These are phyloP conservation scores for Lutjanus campechanus DNA, from an alignment of 2,797 vertebrate species.

Conservation along the genomic window DNA sequence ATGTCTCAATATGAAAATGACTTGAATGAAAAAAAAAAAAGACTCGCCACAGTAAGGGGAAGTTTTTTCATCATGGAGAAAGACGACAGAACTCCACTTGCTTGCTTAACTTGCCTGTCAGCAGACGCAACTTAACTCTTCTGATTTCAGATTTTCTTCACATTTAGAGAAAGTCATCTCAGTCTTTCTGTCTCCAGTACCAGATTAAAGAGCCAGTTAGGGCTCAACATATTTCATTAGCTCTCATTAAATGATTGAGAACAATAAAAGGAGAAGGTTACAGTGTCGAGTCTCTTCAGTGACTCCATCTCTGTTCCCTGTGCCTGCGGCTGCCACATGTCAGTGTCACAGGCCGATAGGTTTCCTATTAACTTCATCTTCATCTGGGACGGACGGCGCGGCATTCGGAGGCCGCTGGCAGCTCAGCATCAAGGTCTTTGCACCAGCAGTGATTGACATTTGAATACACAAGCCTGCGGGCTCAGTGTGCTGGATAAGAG, in stretches of 20 bases:
- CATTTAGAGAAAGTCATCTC: not conserved
- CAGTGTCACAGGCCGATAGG: conserved; percentile 61
- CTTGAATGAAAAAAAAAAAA: too few species aligned
- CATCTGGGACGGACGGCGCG: conserved; percentile 37
- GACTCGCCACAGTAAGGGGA: too few species aligned
- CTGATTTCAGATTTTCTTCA: too few species aligned
- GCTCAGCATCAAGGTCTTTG: conserved; percentile 41
- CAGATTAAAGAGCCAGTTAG: not conserved
- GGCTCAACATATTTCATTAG: not conserved
- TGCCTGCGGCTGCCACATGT: conserved; percentile 41
- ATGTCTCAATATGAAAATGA: too few species aligned
- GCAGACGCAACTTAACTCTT: too few species aligned
- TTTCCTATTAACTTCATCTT: conserved; percentile 65
- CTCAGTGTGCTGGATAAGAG: conserved; percentile 22
- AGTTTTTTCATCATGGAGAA: too few species aligned
- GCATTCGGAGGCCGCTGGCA: conserved; percentile 46
- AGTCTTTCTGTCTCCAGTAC: not conserved
- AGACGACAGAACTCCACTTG: too few species aligned
- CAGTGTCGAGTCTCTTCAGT: not conserved
- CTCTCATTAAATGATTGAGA: conserved; percentile 20
- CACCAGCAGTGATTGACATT: conserved; percentile 51
- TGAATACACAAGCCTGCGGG: conserved; percentile 38
- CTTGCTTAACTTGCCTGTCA: too few species aligned
- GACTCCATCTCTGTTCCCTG: conserved; percentile 11
- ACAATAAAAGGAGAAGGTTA: not conserved